Conservation (phyloP, 2,888 invertebrate species). For the Agrotis segetum region DNA sequence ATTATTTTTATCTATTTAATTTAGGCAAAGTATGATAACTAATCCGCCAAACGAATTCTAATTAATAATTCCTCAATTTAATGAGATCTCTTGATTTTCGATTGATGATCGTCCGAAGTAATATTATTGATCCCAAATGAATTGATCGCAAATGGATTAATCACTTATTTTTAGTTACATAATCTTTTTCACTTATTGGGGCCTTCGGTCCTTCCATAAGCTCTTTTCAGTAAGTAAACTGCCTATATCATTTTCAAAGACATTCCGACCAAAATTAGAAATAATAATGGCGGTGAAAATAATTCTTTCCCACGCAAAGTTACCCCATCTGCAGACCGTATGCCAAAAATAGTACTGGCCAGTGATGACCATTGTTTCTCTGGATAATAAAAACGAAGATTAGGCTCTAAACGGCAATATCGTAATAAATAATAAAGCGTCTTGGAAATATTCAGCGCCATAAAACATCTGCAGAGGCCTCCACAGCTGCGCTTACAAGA, state of each 20-base stretch:
- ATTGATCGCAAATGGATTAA: conserved; percentile 12
- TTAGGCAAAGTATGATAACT: no score
- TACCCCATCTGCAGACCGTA: conserved; percentile 85
- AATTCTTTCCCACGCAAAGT: conserved; percentile 82
- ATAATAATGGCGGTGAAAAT: conserved; percentile 67
- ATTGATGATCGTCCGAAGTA: conserved; percentile 15
- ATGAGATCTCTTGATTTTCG: conserved; percentile 8
- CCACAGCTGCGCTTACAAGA: conserved; percentile 86
- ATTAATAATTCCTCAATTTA: conserved; percentile 33
- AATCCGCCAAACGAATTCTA: conserved; percentile 4
- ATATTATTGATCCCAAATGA: conserved; percentile 26
- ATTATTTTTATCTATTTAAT: no score
- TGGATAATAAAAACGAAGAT: conserved; percentile 88
- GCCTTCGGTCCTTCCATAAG: no score
- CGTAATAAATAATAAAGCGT: conserved; percentile 89
- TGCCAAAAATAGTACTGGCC: conserved; percentile 86
- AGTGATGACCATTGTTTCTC: conserved; percentile 88
- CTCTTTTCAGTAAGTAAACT: background rate
- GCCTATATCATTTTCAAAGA: conserved; percentile 23
- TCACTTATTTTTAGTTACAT: background rate
- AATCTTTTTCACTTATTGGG: background rate
- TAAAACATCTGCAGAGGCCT: conserved; percentile 90
- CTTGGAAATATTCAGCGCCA: conserved; percentile 89
- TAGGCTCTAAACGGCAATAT: conserved; percentile 90
- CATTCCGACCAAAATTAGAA: conserved; percentile 39